Conservation (phyloP, 2,113 vertebrate genomes). For the Oplegnathus fasciatus region DNA sequence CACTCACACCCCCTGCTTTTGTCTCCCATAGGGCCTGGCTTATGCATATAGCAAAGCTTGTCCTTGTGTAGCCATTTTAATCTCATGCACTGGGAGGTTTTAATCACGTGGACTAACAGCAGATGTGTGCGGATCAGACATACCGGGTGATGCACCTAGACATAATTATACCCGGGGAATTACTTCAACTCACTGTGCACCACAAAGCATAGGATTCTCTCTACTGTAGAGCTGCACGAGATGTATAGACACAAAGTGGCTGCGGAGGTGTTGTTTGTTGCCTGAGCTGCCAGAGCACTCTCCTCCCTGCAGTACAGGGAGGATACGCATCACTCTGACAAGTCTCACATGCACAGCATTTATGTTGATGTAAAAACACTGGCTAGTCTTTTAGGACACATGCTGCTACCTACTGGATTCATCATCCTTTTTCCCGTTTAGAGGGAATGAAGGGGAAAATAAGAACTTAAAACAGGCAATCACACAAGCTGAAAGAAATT, state of each 20-base stretch:
- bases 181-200: conserved; percentile 38
- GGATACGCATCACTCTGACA: conserved; percentile 47
- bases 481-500: conserved; percentile 13
- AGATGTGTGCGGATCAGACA: conserved; percentile 52
- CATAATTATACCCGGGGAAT: conserved; percentile 57
- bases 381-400: conserved; percentile 7
- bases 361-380: conserved; percentile 33
- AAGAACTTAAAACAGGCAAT: conserved; percentile 19
- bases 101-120: conserved; percentile 52
- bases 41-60: conserved; percentile 40
- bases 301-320: conserved; percentile 20
- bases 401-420: conserved; percentile 17
- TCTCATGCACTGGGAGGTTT: conserved; percentile 58
- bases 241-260: conserved; percentile 41
- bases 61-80: conserved; percentile 60
- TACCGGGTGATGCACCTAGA: conserved; percentile 38
- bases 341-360: background rate
- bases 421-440: background rate
- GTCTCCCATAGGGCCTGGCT: conserved; percentile 35
- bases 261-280: conserved; percentile 52
- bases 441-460: conserved; percentile 21
- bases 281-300: conserved; percentile 32
- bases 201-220: conserved; percentile 31
- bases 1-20: conserved; percentile 19
- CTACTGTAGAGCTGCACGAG: background rate